Evolutionary conservation across 2,113 vertebrate genomes (phyloP).

Genomic region (Cebidichthys violaceus): DNA sequence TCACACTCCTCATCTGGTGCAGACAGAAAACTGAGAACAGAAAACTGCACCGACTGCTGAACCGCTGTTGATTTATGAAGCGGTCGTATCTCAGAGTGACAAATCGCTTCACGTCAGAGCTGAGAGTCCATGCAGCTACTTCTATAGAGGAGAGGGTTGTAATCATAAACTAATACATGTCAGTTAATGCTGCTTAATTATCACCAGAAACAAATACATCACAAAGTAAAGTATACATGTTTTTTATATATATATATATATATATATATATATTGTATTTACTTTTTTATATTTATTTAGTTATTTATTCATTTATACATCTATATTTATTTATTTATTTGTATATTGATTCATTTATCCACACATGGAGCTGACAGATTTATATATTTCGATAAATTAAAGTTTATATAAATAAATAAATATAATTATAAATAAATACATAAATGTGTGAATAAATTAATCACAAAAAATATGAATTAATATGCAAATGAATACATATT

Average conservation of each 20-base stretch:
- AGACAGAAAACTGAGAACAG: constrained; percentile 63
- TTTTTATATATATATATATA: no score
- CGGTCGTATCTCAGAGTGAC: constrained; percentile 52
- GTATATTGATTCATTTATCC: no score
- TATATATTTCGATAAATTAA: no score
- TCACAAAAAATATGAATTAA: no score
- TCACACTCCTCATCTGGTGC: constrained; percentile 38
- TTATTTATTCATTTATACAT: not conserved
- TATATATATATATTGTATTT: no score
- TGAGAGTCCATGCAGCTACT: constrained; percentile 10
- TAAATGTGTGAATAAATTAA: no score
- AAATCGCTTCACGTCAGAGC: constrained; percentile 33
- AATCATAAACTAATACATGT: not conserved
- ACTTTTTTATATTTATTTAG: not conserved
- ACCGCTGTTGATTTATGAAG: constrained; percentile 65
- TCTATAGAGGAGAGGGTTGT: not conserved
- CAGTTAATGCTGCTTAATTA: not conserved
- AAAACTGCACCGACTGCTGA: constrained; percentile 62
- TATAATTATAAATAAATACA: no score
- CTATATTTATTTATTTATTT: not conserved
- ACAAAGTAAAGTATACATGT: no score
- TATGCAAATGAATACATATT: no score
- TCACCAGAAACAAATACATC: no score
- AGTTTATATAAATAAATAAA: no score
- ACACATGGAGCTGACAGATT: not conserved